Evolutionary conservation across 2,888 invertebrate genomes (phyloP), one percentile per base, ranked within the genome.

Genomic region (Mechanitis messenoides): DNA sequence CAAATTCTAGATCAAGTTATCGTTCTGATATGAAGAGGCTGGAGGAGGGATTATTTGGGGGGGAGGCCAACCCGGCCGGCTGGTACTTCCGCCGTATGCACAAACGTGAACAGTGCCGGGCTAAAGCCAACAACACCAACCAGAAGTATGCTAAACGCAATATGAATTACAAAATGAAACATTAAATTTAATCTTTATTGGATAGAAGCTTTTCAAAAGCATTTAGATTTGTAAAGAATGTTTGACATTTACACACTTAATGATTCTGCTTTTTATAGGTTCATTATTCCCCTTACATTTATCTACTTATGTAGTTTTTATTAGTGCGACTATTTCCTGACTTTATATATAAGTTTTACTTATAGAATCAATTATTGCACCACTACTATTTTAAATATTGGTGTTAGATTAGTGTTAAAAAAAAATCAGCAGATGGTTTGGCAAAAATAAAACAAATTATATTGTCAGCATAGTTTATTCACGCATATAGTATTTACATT

Each of bases 31-130:
- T 90, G 56, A 84, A 80, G 59, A 84, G 75, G 68, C 68, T 87
- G 3, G 84, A 87, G 66, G 74, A 78, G 50, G 88, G 85, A 60
- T 65, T 85, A 12, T 84, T 87, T 69, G 83, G 83, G 20, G 81
- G 83, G 42, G 78, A 73, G 47, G 73, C 77, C 1, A 85, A 85
- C 66, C 82, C 79, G 53, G 87, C 88, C 1, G 80, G 81, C 1
- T 90, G 91, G 91, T 90, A 91, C 69, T 90, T 90, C 67, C 79
- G 84, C 28, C 84, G 90, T 35, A 87, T 90, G 90, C 81, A 84
- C 58, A 80, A 80, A 62, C 80, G 91, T 5, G 90, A 91, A 60
- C 87, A 89, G 61, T 87, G 87, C 61, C 84, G 90, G 55, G 75
- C 80, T 3, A 85, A 86, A 62, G 77, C 84, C 60, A 89, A 87